Evolutionary conservation across 2,888 invertebrate species (phyloP).

Genomic region (Orthonychiurus folsomi): DNA sequence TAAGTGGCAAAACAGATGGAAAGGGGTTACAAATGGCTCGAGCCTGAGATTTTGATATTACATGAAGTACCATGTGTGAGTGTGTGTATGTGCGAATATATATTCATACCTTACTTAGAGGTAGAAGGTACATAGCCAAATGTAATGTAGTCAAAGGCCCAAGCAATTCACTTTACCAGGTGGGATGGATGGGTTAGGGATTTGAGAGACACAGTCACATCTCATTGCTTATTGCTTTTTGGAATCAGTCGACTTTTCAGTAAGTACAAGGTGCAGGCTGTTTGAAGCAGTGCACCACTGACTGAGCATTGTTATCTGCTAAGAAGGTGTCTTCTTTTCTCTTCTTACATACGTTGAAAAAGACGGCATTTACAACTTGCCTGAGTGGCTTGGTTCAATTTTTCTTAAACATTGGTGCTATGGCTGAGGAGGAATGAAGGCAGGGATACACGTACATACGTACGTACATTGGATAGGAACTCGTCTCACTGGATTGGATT

Average conservation of each 20-base stretch:
- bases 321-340: background rate
- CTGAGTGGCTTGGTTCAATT: too few species aligned
- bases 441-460: too few species aligned
- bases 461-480: background rate
- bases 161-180: background rate
- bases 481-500: conserved; percentile 1
- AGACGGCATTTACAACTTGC: too few species aligned
- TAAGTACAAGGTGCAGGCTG: background rate
- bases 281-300: background rate
- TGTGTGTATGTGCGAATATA: background rate
- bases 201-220: background rate
- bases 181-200: background rate
- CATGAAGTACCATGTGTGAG: background rate
- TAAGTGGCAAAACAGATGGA: background rate
- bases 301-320: background rate
- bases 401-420: too few species aligned
- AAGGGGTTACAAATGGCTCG: background rate
- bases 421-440: too few species aligned
- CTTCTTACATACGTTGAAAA: background rate
- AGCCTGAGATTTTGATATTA: background rate
- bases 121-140: background rate
- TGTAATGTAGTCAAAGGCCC: background rate
- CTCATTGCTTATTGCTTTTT: conserved; percentile 1
- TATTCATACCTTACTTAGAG: background rate
- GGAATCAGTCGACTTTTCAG: background rate